phyloP scores from a whole-genome alignment of 2,797 vertebrate species.

The Chiroxiphia lanceolata region DNA sequence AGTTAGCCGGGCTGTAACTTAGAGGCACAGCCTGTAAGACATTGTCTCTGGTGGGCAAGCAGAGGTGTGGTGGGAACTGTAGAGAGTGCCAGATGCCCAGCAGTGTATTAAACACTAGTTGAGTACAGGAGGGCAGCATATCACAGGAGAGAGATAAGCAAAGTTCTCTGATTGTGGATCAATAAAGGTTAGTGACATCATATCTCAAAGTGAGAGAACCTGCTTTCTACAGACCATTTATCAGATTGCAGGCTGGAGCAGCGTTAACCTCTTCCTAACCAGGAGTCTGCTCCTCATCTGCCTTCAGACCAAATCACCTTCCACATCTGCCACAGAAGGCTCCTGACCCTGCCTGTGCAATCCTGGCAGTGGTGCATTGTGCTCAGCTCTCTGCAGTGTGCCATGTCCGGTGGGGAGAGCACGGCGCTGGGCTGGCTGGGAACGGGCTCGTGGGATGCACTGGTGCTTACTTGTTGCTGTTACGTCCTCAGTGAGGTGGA shows the following conservation, averaged over 20 bases:
- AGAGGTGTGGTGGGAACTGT: constrained; percentile 24
- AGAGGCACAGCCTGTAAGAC: not conserved
- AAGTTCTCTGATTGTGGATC: constrained; percentile 90
- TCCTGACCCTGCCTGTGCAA: not conserved
- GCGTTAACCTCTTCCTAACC: constrained; percentile 75
- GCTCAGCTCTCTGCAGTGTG: fast-evolving
- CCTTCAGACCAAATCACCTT: not conserved
- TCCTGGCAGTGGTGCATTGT: not conserved
- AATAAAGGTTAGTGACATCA: constrained; percentile 99
- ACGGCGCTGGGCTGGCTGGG: fast-evolving
- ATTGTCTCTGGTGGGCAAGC: constrained; percentile 14
- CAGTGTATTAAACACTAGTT: constrained; percentile 98
- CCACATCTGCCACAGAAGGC: not conserved
- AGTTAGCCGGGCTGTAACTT: not conserved
- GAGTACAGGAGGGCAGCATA: constrained; percentile 89
- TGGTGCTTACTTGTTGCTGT: not conserved
- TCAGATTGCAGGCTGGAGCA: constrained; percentile 80
- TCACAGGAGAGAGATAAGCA: constrained; percentile 93
- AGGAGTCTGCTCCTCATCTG: not conserved
- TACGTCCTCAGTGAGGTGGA: not conserved
- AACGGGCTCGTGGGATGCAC: fast-evolving
- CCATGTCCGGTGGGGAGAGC: fast-evolving
- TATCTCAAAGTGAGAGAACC: constrained; percentile 97
- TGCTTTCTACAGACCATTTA: constrained; percentile 90
- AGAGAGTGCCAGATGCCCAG: constrained; percentile 64